Evolutionary conservation across 2,888 invertebrate genomes (phyloP).

Genomic region (Sphaerophoria taeniata): DNA sequence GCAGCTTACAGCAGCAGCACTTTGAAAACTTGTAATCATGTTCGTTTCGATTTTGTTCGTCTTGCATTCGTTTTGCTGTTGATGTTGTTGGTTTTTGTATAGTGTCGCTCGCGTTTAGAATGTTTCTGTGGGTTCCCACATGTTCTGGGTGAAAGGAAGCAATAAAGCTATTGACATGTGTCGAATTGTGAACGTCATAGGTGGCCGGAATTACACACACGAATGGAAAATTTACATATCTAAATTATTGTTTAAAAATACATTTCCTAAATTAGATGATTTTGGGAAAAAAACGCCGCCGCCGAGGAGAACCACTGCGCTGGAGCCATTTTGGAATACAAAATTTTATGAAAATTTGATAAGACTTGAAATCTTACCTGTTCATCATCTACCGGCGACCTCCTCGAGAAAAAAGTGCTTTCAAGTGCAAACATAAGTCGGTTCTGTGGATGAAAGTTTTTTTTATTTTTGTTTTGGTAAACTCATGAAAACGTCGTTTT

Average conservation of each 20-base stretch:
- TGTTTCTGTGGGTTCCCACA: conserved; percentile 34
- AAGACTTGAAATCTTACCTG: conserved; percentile 56
- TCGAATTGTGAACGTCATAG: conserved; percentile 68
- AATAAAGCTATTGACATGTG: conserved; percentile 73
- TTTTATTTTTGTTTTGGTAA: conserved; percentile 12
- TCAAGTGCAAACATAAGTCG: conserved; percentile 70
- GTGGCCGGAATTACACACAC: conserved; percentile 66
- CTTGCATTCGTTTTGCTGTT: neutral
- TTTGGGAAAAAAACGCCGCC: neutral
- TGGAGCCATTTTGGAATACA: too few relatives aligned
- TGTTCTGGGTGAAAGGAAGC: conserved; percentile 66
- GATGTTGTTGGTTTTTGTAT: conserved; percentile 6
- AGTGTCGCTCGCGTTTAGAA: neutral
- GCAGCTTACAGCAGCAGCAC: conserved; percentile 42
- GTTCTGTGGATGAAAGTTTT: conserved; percentile 66
- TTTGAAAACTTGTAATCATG: conserved; percentile 48
- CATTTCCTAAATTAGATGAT: conserved; percentile 60
- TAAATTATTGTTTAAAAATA: conserved; percentile 43
- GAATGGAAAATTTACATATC: conserved; percentile 60
- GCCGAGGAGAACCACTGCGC: too few relatives aligned
- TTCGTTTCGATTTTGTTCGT: neutral
- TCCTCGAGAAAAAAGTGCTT: conserved; percentile 66
- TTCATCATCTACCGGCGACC: conserved; percentile 66
- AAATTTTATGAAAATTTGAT: neutral
- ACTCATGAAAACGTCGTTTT: neutral